A percentile compares a stretch with the other conserved stretches of the same genome.
Conservation (phyloP, 1,140 invertebrate genomes). For the Brachionus asplanchnoidis region DNA sequence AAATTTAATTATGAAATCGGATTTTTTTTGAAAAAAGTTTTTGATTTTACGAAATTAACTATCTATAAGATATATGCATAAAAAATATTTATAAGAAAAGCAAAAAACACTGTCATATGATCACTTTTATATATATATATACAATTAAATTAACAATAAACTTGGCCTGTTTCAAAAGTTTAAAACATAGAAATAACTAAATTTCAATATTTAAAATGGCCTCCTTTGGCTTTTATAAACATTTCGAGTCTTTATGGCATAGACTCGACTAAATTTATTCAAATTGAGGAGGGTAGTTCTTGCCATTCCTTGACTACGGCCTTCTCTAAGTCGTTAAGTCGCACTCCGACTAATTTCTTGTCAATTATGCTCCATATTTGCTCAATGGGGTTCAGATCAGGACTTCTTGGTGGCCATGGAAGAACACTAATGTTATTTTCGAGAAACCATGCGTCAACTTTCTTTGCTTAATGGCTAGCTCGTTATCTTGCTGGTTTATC, state of each 20-base stretch:
- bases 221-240: background rate
- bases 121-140: no score
- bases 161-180: background rate
- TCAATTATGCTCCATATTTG: constrained; percentile 44
- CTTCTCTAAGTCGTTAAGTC: background rate
- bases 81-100: background rate
- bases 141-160: background rate
- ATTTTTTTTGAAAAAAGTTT: background rate
- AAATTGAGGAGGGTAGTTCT: background rate
- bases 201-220: background rate
- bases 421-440: constrained; percentile 43
- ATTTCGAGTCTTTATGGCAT: background rate
- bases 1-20: background rate
- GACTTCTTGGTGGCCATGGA: constrained; percentile 44
- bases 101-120: background rate
- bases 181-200: background rate
- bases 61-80: background rate
- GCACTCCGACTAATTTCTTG: constrained; percentile 34
- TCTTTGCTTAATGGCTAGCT: constrained; percentile 42
- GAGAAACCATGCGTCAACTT: constrained; percentile 42
- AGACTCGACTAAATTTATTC: background rate
- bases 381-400: constrained; percentile 47
- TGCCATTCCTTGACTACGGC: background rate
- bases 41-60: background rate
- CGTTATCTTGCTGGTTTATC: constrained; percentile 44